phyloP scores from a whole-genome alignment of 2,797 vertebrate genomes.

The Cirrhinus mrigala region DNA sequence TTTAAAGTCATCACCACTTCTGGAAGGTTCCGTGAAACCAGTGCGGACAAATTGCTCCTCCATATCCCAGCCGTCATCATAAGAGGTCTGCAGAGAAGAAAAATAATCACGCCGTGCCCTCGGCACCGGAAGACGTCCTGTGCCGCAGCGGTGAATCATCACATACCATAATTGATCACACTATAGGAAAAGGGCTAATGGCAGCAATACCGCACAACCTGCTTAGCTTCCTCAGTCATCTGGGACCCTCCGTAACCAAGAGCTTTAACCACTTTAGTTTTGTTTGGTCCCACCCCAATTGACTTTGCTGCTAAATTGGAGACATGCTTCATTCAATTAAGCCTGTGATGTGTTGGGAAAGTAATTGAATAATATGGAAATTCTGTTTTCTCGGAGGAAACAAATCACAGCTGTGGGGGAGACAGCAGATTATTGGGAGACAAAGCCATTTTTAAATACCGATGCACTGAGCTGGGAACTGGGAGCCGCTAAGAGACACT shows the following conservation, averaged over 20 bases:
- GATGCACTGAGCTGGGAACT: constrained; percentile 1
- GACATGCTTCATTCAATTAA: constrained; percentile 57
- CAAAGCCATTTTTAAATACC: constrained; percentile 25
- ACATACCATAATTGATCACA: constrained; percentile 23
- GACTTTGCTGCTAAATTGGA: constrained; percentile 41
- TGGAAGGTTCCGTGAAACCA: constrained; percentile 8
- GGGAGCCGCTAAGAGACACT: not conserved
- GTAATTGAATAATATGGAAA: constrained; percentile 57
- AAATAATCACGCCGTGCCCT: constrained; percentile 9
- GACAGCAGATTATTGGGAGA: constrained; percentile 41
- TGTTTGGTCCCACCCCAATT: constrained; percentile 39
- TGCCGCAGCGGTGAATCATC: constrained; percentile 29
- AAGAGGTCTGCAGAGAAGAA: constrained; percentile 27
- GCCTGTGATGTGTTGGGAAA: constrained; percentile 45
- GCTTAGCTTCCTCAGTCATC: constrained; percentile 27
- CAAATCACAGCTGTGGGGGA: constrained; percentile 28
- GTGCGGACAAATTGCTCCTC: constrained; percentile 28
- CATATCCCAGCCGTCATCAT: not conserved
- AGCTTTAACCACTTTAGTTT: constrained; percentile 47
- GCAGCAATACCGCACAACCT: constrained; percentile 27
- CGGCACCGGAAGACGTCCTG: not conserved
- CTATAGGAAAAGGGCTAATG: constrained; percentile 24
- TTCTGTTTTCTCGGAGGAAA: constrained; percentile 40
- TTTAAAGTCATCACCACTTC: constrained; percentile 16
- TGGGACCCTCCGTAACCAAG: constrained; percentile 38